phyloP scores from a whole-genome alignment of 2,113 vertebrate genomes.

The Phoxinus phoxinus region DNA sequence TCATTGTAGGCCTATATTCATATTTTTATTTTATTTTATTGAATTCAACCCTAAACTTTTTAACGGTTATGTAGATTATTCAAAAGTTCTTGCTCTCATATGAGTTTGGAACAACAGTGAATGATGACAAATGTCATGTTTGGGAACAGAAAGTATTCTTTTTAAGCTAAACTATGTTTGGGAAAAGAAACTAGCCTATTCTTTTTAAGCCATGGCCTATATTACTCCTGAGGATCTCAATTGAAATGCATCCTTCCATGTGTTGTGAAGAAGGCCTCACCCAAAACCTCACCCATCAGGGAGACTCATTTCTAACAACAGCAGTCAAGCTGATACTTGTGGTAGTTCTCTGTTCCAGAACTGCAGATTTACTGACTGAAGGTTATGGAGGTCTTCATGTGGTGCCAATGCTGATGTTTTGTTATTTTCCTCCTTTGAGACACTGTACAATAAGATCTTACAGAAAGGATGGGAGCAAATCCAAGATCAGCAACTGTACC shows the following conservation, averaged over 20 bases:
- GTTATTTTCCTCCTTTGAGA: neutral
- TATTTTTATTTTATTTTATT: neutral
- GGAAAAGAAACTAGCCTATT: too few species aligned
- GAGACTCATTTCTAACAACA: neutral
- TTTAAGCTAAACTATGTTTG: too few species aligned
- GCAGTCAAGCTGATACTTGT: neutral
- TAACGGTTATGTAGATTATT: neutral
- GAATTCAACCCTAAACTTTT: neutral
- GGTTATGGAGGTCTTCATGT: neutral
- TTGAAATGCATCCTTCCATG: neutral
- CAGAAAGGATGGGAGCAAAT: neutral
- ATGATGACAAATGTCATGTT: neutral
- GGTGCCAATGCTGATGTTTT: conserved; percentile 9
- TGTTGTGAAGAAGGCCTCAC: neutral
- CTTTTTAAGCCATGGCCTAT: neutral
- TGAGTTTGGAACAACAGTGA: neutral
- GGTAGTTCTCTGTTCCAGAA: neutral
- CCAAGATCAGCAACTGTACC: conserved; percentile 27
- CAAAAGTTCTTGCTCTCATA: neutral
- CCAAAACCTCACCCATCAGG: neutral
- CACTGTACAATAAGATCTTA: neutral
- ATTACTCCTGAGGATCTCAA: neutral
- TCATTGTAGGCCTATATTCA: too few species aligned
- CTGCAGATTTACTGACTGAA: conserved; percentile 5
- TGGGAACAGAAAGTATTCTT: neutral